Base-by-base conservation (phyloP, 2,888 invertebrate genomes). In the Drosophila demipolita region DNA sequence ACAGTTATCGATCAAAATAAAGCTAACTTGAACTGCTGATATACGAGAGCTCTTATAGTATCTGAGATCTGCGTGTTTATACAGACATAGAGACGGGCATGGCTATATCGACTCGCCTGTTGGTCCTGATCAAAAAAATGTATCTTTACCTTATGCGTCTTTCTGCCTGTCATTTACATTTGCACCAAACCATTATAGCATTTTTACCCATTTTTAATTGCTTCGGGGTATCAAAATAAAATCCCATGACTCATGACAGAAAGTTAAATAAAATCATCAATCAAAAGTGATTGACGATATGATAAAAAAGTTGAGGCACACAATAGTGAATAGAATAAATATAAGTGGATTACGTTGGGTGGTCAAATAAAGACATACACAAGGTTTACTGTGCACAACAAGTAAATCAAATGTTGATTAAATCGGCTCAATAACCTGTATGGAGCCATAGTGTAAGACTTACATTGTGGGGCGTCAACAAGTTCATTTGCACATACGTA, bases 361-460 rank as follows among this genome's bases (percentile, higher is more conserved):
- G 35, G 29, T 6, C 38, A 29, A 59, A 35, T 23, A 23, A 2
- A n/a, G 29, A 26, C 15, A n/a, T 29, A 17, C 17, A 40, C 7
- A 11, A 49, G 26, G 5, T 9, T 49, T 26, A 17, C 26, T 49
- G 26, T 17, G 26, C 7, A 6, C 17, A 29, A 49, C 20, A 52
- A 53, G 40, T 20, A 49, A 26, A 35, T 67, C 38, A 60, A 68
- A 35, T 45, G 40, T 3, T 49, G 38, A 58, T 45, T 32, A 57
- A 59, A 62, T 61, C 45, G 60, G 20, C 40, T 38, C 61, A 70
- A 70, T 64, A 64, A 66, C 60, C 66, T 70, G 36, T n/a, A 45
- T 33, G 26, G n/a, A 45, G 53, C 26, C 61, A 45, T n/a, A 36
- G 58, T n/a, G 45, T 38, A 45, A 53, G 20, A 52, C 42, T 60